A percentile compares a stretch with the other conserved stretches of the same genome.
phyloP scores from a whole-genome alignment of 2,888 invertebrate species.

The Theretra japonica region DNA sequence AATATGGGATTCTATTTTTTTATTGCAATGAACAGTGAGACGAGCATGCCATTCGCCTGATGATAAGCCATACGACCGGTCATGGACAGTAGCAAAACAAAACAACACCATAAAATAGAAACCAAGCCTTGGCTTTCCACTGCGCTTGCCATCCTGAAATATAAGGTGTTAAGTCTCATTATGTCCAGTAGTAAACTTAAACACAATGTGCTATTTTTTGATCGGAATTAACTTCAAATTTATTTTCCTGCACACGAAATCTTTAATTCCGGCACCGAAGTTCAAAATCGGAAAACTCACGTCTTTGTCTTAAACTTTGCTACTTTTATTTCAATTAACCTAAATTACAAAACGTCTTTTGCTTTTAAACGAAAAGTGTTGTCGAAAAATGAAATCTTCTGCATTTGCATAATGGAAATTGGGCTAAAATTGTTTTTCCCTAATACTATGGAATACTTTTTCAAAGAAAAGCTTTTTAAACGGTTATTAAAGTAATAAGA shows the following conservation, averaged over 20 bases:
- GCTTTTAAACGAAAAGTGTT: conserved; percentile 3
- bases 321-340: conserved; percentile 2
- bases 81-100: too few relatives aligned
- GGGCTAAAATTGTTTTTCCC: neutral
- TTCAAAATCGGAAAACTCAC: neutral
- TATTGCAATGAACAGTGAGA: too few relatives aligned
- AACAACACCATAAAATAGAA: too few relatives aligned
- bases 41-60: too few relatives aligned
- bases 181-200: too few relatives aligned
- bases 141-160: too few relatives aligned
- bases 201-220: too few relatives aligned
- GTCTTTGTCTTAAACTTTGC: neutral
- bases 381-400: conserved; percentile 6
- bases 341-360: neutral
- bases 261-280: neutral
- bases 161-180: too few relatives aligned
- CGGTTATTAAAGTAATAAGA: conserved; percentile 3
- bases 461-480: neutral
- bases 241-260: neutral
- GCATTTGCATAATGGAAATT: conserved; percentile 6
- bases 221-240: too few relatives aligned
- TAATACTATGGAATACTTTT: neutral
- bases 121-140: too few relatives aligned
- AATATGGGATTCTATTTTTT: too few relatives aligned
- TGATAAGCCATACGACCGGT: too few relatives aligned